phyloP scores from a whole-genome alignment of 2,797 vertebrate genomes.

The Meda fulgida region DNA sequence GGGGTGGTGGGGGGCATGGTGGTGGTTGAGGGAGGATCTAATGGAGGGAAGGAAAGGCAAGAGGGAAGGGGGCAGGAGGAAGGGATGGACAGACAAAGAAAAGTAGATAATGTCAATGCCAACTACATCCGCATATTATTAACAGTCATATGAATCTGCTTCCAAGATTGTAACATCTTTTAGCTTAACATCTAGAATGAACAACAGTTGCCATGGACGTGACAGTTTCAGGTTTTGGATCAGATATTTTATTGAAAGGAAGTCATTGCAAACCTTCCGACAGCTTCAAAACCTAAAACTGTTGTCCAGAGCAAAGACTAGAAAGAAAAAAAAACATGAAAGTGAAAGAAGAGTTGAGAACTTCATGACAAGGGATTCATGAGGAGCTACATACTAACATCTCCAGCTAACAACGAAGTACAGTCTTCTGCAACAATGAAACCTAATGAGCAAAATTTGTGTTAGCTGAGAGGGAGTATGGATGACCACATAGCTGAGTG shows the following conservation, averaged over 20 bases:
- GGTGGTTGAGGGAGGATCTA: slow-evolving; percentile 97
- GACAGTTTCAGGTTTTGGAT: slow-evolving; percentile 57
- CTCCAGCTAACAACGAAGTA: slow-evolving; percentile 55
- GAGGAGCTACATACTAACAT: slow-evolving; percentile 49
- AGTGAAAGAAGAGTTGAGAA: slow-evolving; percentile 42
- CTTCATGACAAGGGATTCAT: slow-evolving; percentile 46
- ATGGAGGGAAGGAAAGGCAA: slow-evolving; percentile 85
- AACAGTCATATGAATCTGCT: slow-evolving; percentile 59
- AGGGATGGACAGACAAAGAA: slow-evolving; percentile 88
- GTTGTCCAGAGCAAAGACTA: slow-evolving; percentile 45
- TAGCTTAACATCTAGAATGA: slow-evolving; percentile 62
- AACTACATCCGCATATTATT: slow-evolving; percentile 83
- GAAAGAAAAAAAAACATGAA: slow-evolving; percentile 44
- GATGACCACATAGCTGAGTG: slow-evolving; percentile 47
- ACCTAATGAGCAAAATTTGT: slow-evolving; percentile 28
- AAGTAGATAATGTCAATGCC: slow-evolving; percentile 94
- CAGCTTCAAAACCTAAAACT: slow-evolving; percentile 53
- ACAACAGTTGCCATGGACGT: slow-evolving; percentile 48
- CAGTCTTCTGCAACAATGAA: slow-evolving; percentile 40
- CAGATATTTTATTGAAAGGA: background rate
- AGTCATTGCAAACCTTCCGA: background rate
- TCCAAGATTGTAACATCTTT: slow-evolving; percentile 61
- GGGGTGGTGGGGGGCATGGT: slow-evolving; percentile 90
- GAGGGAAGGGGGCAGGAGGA: slow-evolving; percentile 47
- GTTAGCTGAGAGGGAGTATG: slow-evolving; percentile 58